Percentiles rank a stretch among this genome's conserved stretches.
Evolutionary conservation across 1,140 invertebrate species (phyloP).

Genomic region (Drosophila setifemur): DNA sequence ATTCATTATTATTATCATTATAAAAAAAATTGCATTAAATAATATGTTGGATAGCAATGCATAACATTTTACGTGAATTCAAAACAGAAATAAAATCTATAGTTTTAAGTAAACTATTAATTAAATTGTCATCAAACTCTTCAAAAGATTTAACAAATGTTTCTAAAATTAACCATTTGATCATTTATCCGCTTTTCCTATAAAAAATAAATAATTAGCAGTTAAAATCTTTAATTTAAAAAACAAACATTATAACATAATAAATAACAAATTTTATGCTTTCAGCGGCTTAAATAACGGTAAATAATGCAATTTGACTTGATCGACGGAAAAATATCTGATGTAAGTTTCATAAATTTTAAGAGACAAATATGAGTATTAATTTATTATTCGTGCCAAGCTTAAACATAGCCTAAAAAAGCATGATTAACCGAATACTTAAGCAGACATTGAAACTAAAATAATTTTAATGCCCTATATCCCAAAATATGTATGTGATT

Average conservation of each 20-base stretch:
- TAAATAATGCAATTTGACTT: slow-evolving; percentile 33
- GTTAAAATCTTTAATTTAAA: not conserved
- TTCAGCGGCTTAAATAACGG: slow-evolving; percentile 27
- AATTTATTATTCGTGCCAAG: slow-evolving; percentile 27
- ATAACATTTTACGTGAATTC: no score
- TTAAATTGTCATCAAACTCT: no score
- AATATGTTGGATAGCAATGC: no score
- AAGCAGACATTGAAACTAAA: slow-evolving; percentile 27
- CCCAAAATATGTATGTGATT: slow-evolving; percentile 13
- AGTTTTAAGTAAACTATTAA: no score
- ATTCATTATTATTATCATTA: no score
- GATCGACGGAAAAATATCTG: slow-evolving; percentile 22
- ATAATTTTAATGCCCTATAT: slow-evolving; percentile 9
- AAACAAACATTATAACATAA: not conserved
- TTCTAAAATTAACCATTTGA: not conserved
- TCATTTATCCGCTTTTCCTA: not conserved
- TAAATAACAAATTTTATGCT: not conserved
- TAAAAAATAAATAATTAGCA: not conserved
- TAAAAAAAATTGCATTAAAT: no score
- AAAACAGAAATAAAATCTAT: no score
- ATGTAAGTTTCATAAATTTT: slow-evolving; percentile 8
- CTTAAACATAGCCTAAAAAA: slow-evolving; percentile 27
- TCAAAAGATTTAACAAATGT: no score
- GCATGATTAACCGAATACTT: slow-evolving; percentile 30
- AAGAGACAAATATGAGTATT: not conserved